Percentiles rank a stretch among this genome's conserved stretches.
Conservation (phyloP, 2,797 vertebrate species). For the Macropus fuliginosus region DNA sequence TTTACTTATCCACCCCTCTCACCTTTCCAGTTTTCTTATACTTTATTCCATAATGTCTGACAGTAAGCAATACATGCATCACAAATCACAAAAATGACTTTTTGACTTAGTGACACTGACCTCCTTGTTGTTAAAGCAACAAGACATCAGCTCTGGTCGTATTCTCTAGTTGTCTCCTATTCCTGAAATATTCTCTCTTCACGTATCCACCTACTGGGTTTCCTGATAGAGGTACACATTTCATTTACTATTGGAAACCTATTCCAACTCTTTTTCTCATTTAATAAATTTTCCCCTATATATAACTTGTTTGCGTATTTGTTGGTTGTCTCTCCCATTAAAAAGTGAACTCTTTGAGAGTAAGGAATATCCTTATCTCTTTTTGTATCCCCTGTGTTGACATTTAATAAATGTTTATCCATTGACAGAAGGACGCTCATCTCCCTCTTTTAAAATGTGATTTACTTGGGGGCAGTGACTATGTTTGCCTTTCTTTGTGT, state of each 20-base stretch:
- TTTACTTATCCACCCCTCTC: neutral
- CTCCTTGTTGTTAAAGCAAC: neutral
- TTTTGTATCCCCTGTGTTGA: neutral
- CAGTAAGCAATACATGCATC: too few relatives aligned
- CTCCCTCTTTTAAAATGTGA: neutral
- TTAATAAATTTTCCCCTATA: neutral
- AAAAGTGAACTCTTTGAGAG: neutral
- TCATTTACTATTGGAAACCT: neutral
- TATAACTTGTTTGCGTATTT: neutral
- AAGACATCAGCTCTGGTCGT: neutral
- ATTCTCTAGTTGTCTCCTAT: neutral
- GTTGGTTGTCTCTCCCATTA: neutral
- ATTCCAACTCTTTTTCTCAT: neutral
- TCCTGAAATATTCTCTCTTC: neutral
- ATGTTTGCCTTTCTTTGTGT: neutral
- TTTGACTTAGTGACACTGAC: neutral
- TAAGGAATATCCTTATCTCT: neutral
- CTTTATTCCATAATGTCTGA: neutral
- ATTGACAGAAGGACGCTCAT: neutral
- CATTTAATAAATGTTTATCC: neutral
- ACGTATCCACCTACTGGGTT: neutral
- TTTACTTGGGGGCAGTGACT: neutral
- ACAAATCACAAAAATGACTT: neutral
- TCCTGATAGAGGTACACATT: neutral
- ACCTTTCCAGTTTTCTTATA: neutral